Conservation (phyloP, 2,888 invertebrate genomes). For the Conus canariensis region DNA sequence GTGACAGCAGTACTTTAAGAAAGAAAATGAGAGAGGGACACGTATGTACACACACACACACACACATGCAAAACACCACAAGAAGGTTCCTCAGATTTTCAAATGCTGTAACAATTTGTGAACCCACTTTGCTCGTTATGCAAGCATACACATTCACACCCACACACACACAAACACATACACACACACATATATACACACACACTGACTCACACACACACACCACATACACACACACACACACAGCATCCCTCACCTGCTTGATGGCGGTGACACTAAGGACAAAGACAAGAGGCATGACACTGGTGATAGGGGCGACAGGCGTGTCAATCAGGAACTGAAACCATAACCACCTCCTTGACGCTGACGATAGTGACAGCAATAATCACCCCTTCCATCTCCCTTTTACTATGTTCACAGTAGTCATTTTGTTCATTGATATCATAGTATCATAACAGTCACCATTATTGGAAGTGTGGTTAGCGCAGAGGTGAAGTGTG, state of each 20-base stretch:
- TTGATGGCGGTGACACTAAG: conserved; percentile 82
- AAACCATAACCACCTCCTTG: conserved; percentile 47
- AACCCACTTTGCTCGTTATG: no score
- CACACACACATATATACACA: not conserved
- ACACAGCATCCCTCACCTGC: conserved; percentile 57
- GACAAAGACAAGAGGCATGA: conserved; percentile 88
- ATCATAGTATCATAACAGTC: no score
- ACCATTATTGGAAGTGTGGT: no score
- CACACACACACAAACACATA: not conserved
- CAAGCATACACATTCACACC: not conserved
- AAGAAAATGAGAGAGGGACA: no score
- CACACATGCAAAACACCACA: no score
- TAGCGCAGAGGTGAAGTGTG: no score
- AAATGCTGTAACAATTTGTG: no score
- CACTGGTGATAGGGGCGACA: conserved; percentile 88
- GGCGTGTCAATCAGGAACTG: conserved; percentile 83
- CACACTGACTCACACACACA: not conserved
- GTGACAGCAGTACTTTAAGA: not conserved
- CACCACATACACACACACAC: not conserved
- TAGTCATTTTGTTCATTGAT: no score
- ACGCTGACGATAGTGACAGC: not conserved
- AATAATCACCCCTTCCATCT: not conserved
- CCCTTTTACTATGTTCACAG: no score
- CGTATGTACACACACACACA: not conserved
- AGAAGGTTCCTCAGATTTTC: no score